Evolutionary conservation across 2,888 invertebrate genomes (phyloP).

Genomic region (Drosophila pseudotakahashii): DNA sequence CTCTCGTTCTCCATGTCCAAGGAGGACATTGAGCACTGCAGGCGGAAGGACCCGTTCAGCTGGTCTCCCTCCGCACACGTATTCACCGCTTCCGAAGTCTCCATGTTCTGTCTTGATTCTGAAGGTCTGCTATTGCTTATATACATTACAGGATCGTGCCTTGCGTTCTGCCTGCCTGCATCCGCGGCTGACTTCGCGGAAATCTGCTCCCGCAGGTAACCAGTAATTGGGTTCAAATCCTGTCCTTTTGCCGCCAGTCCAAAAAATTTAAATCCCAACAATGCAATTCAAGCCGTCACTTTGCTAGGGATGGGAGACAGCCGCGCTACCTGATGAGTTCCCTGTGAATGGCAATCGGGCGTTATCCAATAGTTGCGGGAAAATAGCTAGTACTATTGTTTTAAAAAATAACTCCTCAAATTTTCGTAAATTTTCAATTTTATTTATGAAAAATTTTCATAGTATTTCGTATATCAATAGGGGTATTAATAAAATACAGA

Average conservation of each 20-base stretch:
- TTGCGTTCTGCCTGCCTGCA: slow-evolving; percentile 10
- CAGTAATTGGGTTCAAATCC: background rate
- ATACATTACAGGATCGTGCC: slow-evolving; percentile 4
- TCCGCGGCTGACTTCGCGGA: slow-evolving; percentile 15
- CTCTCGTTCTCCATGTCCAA: slow-evolving; percentile 81
- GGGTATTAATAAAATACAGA: too few relatives aligned
- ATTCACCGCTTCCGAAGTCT: slow-evolving; percentile 62
- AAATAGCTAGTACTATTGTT: background rate
- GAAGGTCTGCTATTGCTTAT: slow-evolving; percentile 8
- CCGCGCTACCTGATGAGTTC: background rate
- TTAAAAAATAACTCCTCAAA: too few relatives aligned
- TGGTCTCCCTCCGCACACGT: slow-evolving; percentile 53
- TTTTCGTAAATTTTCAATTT: too few relatives aligned
- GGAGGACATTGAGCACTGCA: slow-evolving; percentile 77
- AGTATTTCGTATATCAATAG: too few relatives aligned
- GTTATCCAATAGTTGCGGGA: background rate
- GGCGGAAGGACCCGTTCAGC: slow-evolving; percentile 60
- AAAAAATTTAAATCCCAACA: slow-evolving; percentile 30
- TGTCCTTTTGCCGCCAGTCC: background rate
- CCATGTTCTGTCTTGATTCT: slow-evolving; percentile 53
- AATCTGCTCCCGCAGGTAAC: slow-evolving; percentile 34
- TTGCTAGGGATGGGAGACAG: slow-evolving; percentile 6
- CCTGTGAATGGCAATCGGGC: background rate
- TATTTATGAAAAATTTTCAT: too few relatives aligned
- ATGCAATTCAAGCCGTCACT: slow-evolving; percentile 14